Conservation (phyloP, 1,140 invertebrate genomes). For the Sarcophaga peregrina region DNA sequence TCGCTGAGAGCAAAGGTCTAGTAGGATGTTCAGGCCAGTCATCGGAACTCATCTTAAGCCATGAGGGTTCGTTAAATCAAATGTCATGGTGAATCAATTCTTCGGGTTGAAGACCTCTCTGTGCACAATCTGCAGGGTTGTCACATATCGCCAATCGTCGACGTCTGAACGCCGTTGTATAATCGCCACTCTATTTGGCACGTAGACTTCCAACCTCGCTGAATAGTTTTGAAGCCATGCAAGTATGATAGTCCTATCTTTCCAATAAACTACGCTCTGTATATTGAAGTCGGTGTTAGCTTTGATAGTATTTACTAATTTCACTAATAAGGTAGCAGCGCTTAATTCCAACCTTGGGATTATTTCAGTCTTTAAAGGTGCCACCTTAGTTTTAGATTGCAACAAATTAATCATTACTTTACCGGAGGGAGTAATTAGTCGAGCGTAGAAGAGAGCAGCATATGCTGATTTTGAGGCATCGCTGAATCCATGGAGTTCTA, state of each 20-base stretch:
- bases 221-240: slow-evolving; percentile 56
- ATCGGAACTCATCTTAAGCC: neutral
- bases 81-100: neutral
- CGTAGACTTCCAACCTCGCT: slow-evolving; percentile 55
- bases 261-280: slow-evolving; percentile 37
- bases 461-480: slow-evolving; percentile 58
- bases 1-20: neutral
- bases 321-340: slow-evolving; percentile 53
- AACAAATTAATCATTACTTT: slow-evolving; percentile 49
- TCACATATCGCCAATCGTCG: slow-evolving; percentile 47
- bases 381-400: slow-evolving; percentile 59
- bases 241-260: slow-evolving; percentile 62
- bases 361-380: slow-evolving; percentile 55
- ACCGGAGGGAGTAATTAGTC: slow-evolving; percentile 41
- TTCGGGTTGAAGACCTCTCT: neutral
- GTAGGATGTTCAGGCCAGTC: neutral
- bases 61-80: neutral
- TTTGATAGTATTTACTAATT: slow-evolving; percentile 49
- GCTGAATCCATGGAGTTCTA: slow-evolving; percentile 56
- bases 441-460: slow-evolving; percentile 55
- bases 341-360: slow-evolving; percentile 61
- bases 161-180: slow-evolving; percentile 52
- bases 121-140: slow-evolving; percentile 9
- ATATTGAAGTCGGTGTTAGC: slow-evolving; percentile 38
- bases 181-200: slow-evolving; percentile 59